Base-by-base conservation (phyloP, 2,888 invertebrate species). In the Synergus japonicus region DNA sequence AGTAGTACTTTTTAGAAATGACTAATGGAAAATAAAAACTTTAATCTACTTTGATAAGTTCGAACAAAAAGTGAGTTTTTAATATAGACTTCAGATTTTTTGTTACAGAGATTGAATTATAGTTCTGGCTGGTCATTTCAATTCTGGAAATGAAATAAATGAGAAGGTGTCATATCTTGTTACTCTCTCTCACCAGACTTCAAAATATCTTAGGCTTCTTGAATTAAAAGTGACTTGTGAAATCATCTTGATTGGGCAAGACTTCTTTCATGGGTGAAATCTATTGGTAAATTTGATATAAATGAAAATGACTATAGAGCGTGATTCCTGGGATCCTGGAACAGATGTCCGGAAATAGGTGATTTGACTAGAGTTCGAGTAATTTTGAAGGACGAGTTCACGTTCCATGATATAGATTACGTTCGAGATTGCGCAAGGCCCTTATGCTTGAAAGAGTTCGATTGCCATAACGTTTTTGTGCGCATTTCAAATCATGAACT, bases 381-480 rank as follows among this genome's bases (percentile, higher is more conserved):
- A 54, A 73, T 54, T 73, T 73, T 73, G 73, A 73, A 73, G 73
- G 73, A 73, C 73, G 73, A 73, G 73, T 73, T 73, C 73, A 73
- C 49, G 37, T 73, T 73, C 49, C 73, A 37, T 54, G 49, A 41
- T 73, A 54, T 54, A 73, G 37, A 73, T 73, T 54, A 54, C 73
- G 54, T 37, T 73, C 37, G 15, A 49, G 54, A 73, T 73, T 73
- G 73, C 12, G 73, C 54, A 73, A 73, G 37, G n/a, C 54, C 49
- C 49, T 73, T 54, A 15, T 37, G 49, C 54, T 73, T 73, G 73
- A 54, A 54, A 54, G 49, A 73, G 29, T 73, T 49, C 10, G 37
- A 37, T 54, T 54, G 73, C 1, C 10, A 60, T 60, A 60, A 22
- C 12, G 12, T 60, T 54, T n/a, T 69, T 73, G 37, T 49, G 49